Conservation (phyloP, 2,113 vertebrate species). For the Empidonax alnorum region DNA sequence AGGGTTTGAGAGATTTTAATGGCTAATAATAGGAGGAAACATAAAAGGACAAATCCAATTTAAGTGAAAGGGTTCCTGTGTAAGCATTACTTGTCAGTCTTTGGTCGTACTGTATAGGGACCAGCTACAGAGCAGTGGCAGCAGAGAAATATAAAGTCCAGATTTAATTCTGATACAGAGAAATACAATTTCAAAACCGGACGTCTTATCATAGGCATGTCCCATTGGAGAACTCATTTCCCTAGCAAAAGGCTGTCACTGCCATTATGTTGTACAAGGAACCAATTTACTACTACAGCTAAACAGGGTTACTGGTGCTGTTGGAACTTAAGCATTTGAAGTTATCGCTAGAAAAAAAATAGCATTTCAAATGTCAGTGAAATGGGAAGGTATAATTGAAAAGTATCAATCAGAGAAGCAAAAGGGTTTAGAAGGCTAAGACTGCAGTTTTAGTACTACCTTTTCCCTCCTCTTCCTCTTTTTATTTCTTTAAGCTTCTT, state of each 20-base stretch:
- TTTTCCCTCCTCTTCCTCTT: background rate
- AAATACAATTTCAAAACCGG: constrained; percentile 99
- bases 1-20: constrained; percentile 86
- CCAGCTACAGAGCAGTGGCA: constrained; percentile 86
- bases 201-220: constrained; percentile 97
- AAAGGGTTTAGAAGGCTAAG: constrained; percentile 81
- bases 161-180: constrained; percentile 99
- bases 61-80: constrained; percentile 81
- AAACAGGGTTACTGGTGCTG: constrained; percentile 93
- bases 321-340: constrained; percentile 96
- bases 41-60: constrained; percentile 84
- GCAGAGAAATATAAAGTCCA: constrained; percentile 99
- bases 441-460: constrained; percentile 40
- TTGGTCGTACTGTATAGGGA: constrained; percentile 87
- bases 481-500: background rate
- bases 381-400: constrained; percentile 98
- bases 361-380: constrained; percentile 96
- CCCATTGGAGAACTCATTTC: constrained; percentile 99
- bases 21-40: constrained; percentile 83
- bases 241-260: constrained; percentile 99
- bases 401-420: constrained; percentile 99
- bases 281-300: constrained; percentile 98
- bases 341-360: constrained; percentile 92
- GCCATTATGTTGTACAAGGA: constrained; percentile 99
- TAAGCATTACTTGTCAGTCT: constrained; percentile 93